Evolutionary conservation across 1,140 invertebrate species (phyloP), one percentile per base, ranked within the genome.

Genomic region (Caenorhabditis brenneri): DNA sequence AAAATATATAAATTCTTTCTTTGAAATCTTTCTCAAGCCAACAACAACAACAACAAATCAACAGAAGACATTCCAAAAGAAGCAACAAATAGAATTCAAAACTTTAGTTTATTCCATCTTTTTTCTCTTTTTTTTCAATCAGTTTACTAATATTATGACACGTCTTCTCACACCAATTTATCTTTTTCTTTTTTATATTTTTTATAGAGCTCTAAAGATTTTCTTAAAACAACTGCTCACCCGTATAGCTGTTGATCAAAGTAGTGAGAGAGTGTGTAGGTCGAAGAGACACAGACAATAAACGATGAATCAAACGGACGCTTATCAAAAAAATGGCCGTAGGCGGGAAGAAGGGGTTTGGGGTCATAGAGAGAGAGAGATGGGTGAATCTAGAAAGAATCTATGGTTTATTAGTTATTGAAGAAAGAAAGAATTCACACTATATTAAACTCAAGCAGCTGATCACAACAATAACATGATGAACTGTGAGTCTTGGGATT

Each of bases 41-140:
- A 29, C 15, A 65, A 10, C 58, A 33, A 65, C 58, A 65, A 65
- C 58, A 65, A 65, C 58, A 65, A 65, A 65, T 65, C 58, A 55
- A 55, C 53, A 65, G 31, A 65, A 65, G 15, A 9, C 9, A 2
- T 16, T 31, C 22, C 4, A 36, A 24, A 65, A 65, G 19, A 65
- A n/a, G 31, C 29, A 33, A 65, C 58, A 19, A 65, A 65, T 65
- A 36, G 58, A 65, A 33, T 65, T n/a, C 58, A n/a, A 60, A 65
- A 16, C 24, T 58, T 58, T 58, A 15, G 24, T 58, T 58, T 58
- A 29, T 29, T 58, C 27, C 22, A 19, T 36, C 19, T 65, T 19
- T 65, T 33, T 19, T 27, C 36, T 19, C 19, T 65, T 65, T 36
- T n/a, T 36, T 15, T 55, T 27, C 5, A 19, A 55, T n/a, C 53